A percentile compares a stretch with the other conserved stretches of the same genome.
These are phyloP conservation scores for Ceratitis capitata DNA, from an alignment of 1,140 invertebrate species.

Conservation along the genomic window DNA sequence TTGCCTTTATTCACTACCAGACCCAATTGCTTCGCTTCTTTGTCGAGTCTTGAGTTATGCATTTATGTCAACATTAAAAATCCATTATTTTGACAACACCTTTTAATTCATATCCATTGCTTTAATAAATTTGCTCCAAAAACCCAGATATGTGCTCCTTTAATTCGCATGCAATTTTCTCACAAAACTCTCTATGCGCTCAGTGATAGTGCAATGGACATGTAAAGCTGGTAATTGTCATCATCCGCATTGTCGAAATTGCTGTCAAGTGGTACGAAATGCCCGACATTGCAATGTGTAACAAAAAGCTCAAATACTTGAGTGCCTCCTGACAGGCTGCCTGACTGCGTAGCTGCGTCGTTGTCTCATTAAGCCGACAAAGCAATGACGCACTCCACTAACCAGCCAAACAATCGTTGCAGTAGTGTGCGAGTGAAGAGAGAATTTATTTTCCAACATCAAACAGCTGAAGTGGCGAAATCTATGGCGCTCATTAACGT, in stretches of 20 bases:
- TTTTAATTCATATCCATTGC: too few relatives aligned
- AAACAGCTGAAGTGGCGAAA: conserved; percentile 26
- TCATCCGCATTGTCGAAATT: not conserved
- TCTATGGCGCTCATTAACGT: conserved; percentile 1
- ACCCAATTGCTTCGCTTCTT: too few relatives aligned
- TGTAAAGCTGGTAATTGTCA: not conserved
- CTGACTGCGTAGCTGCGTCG: too few relatives aligned
- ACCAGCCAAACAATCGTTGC: not conserved
- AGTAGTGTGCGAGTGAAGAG: not conserved
- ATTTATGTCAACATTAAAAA: too few relatives aligned
- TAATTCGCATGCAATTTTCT: not conserved
- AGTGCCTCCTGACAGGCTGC: too few relatives aligned
- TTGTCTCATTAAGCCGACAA: not conserved
- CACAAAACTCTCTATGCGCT: not conserved
- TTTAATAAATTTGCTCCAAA: too few relatives aligned
- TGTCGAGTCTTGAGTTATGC: too few relatives aligned
- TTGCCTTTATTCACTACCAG: too few relatives aligned
- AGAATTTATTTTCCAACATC: not conserved
- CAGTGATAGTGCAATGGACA: not conserved
- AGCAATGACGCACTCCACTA: not conserved
- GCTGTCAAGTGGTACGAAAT: conserved; percentile 19
- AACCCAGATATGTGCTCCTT: too few relatives aligned
- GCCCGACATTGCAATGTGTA: not conserved
- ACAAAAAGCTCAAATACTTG: not conserved
- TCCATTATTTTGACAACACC: too few relatives aligned